Evolutionary conservation across 2,888 invertebrate genomes (phyloP).

Genomic region (Cosmia pyralina): DNA sequence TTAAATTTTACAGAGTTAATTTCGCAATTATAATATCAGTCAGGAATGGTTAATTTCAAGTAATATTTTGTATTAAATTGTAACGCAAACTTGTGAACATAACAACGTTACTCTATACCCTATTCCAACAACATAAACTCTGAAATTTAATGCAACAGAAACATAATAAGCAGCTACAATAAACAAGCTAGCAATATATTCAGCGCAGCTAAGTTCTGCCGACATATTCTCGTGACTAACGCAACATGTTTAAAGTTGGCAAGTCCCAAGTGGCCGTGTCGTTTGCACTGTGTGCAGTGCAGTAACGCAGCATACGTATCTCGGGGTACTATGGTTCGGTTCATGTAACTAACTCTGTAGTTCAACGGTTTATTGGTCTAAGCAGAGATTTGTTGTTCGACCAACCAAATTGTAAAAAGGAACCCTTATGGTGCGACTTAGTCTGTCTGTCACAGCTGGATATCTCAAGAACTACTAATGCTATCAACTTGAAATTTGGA

Average conservation of each 20-base stretch:
- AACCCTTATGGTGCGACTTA: too few relatives aligned
- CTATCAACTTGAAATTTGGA: too few relatives aligned
- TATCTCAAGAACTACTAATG: too few relatives aligned
- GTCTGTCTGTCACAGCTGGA: too few relatives aligned
- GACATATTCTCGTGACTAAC: conserved; percentile 64
- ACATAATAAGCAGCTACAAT: conserved; percentile 43
- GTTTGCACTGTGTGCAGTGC: conserved; percentile 50
- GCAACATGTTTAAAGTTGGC: conserved; percentile 73
- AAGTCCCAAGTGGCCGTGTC: conserved; percentile 73
- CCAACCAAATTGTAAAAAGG: too few relatives aligned
- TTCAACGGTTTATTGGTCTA: conserved; percentile 17
- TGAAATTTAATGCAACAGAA: conserved; percentile 47
- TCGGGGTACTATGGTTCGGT: background rate
- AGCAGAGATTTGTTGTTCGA: background rate
- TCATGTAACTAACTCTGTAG: conserved; percentile 37
- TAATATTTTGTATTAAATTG: background rate
- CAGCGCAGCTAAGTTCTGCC: conserved; percentile 59
- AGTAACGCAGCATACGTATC: conserved; percentile 39
- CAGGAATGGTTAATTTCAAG: background rate
- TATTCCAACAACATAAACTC: conserved; percentile 31
- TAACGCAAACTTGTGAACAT: background rate
- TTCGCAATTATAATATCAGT: too few relatives aligned
- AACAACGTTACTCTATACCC: background rate
- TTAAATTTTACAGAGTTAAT: too few relatives aligned
- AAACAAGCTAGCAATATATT: conserved; percentile 61